Base-by-base conservation (phyloP, 2,113 vertebrate genomes). In the Solenodon paradoxus region DNA sequence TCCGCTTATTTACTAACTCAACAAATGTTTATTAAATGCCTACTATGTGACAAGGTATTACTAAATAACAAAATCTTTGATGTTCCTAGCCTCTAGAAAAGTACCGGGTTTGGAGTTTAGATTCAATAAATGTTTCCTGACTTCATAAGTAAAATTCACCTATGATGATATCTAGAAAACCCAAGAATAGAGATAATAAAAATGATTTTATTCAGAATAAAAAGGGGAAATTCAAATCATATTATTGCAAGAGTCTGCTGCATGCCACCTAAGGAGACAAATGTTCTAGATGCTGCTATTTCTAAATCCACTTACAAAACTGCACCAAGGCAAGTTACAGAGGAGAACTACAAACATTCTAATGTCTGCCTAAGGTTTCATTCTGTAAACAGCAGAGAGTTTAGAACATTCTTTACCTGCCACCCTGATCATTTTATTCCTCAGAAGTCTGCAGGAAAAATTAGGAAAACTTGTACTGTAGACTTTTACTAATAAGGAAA, bases 31-130 rank as follows among this genome's bases (percentile, higher is more conserved):
- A 57, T 8, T 80, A 38, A 92, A 64, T 15, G 38, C 57, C n/a
- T 69, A n/a, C 35, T 75, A 47, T 59, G 42, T 63, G 35, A 71
- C 35, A 93, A 68, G 20, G 49, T 13, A 92, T 72, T 63, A 49
- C n/a, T 74, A 63, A 47, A 22, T 51, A 86, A 53, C 16, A 82
- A 90, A 61, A 55, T 40, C 45, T 16, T 74, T 93, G 11, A 63
- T 82, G 28, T 72, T 86, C 10, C 47, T 81, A 95, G 15, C 59
- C 38, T 53, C 78, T 93, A 85, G 40, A 45, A 91, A 38, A 95
- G n/a, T 53, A 53, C 3, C 3, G 88, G 64, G 19, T 9, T 59
- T 77, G 28, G 26, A 57, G 17, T 47, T 55, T 77, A 19, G 11
- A 84, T 32, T 88, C 35, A 66, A 16, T 63, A 94, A 86, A 53